Evolutionary conservation across 2,888 invertebrate species (phyloP), one percentile per base, ranked within the genome.

Genomic region (Clanis bilineata): DNA sequence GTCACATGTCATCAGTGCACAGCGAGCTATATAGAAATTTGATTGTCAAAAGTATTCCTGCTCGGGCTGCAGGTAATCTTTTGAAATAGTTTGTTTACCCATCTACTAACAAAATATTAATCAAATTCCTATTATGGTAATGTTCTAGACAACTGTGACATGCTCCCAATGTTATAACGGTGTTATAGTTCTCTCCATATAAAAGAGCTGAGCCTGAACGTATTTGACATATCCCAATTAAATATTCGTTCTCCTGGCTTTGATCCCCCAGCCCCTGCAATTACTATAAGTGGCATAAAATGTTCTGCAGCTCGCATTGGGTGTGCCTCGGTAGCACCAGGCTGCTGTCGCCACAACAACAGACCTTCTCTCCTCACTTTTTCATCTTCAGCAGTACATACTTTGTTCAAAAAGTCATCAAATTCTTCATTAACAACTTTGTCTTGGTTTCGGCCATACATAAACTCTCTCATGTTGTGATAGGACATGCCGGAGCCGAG

Each of bases 401-500:
- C 79, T 63, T 73, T 79, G n/a, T 79, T 73, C 23, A 92, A 71
- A 70, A 79, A 92, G 6, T 85, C 80, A 70, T 92, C 92, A 80
- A 92, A 92, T 6, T 86, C 85, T 39, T 77, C 70, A 67, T 92
- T 92, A 0, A 91, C 76, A 22, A 90, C 86, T 2, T 64, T 62
- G 0, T 76, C 68, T 5, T 69, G 65, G 5, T 76, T 15, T 43
- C 83, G 67, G 3, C 73, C 72, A 0, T 62, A 71, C 70, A 68
- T 80, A 58, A 92, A 92, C 57, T 86, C 86, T 61, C 88, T 77
- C 92, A 92, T 92, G 54, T 92, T 92, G 47, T 92, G 92, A 44
- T 88, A 92, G 0, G 91, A 90, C 92, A 92, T 92, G 0, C 92
- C 92, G 0, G 92, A 92, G 0, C 91, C 92, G 0, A 92, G 61